Percentiles rank a stretch among this genome's conserved stretches.
These are phyloP conservation scores for Eupelmus urozonus DNA, from an alignment of 2,888 invertebrate species.

Conservation along the genomic window DNA sequence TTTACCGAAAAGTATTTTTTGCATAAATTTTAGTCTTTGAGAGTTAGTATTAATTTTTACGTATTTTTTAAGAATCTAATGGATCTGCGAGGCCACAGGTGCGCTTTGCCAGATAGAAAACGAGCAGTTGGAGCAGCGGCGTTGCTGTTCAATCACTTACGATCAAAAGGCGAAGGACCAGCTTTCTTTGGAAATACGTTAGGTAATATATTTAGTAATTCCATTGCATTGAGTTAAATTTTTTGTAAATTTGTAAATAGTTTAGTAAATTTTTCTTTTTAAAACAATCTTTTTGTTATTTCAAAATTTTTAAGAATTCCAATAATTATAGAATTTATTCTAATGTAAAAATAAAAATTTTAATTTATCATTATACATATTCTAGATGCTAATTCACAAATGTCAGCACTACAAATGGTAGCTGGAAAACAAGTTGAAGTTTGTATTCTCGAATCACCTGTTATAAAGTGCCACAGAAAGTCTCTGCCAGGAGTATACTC, in stretches of 20 bases:
- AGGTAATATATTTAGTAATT: conserved; percentile 61
- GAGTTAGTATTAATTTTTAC: not conserved
- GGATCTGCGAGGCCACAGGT: conserved; percentile 70
- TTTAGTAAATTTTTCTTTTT: not conserved
- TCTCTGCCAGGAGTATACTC: conserved; percentile 65
- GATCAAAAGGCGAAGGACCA: conserved; percentile 69
- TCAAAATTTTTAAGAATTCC: not conserved
- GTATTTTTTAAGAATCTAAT: conserved; percentile 64
- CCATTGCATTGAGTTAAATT: not conserved
- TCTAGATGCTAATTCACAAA: conserved; percentile 68
- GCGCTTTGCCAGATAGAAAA: conserved; percentile 67
- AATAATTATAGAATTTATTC: not conserved
- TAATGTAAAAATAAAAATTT: no score
- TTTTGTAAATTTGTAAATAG: no score
- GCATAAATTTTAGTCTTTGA: not conserved
- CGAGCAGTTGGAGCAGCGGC: conserved; percentile 64
- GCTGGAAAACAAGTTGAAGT: conserved; percentile 70
- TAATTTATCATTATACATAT: not conserved
- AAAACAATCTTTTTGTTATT: not conserved
- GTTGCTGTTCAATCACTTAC: conserved; percentile 66
- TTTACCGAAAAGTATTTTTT: conserved; percentile 7
- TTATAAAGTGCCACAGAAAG: conserved; percentile 67
- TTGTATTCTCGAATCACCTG: conserved; percentile 70
- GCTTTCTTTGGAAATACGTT: conserved; percentile 71
- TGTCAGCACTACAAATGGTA: conserved; percentile 71